Evolutionary conservation across 2,113 vertebrate genomes (phyloP).

Genomic region (Aegotheles bennettii): DNA sequence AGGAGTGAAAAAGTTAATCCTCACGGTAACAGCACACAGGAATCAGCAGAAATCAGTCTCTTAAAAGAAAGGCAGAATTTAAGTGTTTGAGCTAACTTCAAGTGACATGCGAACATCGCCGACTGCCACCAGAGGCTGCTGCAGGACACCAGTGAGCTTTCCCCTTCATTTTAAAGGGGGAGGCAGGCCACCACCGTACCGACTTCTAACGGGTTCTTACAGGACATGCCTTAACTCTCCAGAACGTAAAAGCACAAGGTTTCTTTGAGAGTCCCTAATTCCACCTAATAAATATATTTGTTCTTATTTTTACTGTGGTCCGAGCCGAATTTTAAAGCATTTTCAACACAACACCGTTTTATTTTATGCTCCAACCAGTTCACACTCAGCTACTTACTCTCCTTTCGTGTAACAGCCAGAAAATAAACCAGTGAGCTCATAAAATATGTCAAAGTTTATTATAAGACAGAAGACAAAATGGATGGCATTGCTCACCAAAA

Average conservation of each 20-base stretch:
- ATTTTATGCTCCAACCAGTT: not conserved
- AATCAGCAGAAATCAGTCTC: rapidly evolving
- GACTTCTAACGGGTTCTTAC: rapidly evolving
- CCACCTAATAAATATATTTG: not conserved
- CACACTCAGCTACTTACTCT: not conserved
- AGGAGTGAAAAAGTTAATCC: not conserved
- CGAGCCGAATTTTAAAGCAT: not conserved
- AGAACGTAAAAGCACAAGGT: not conserved
- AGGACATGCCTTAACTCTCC: not conserved
- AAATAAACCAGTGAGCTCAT: not conserved
- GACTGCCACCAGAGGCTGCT: conserved; percentile 9
- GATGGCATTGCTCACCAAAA: not conserved
- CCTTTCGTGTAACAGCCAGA: not conserved
- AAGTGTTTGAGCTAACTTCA: rapidly evolving
- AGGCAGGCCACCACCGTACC: rapidly evolving
- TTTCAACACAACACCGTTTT: not conserved
- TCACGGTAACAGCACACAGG: not conserved
- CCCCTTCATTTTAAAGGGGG: not conserved
- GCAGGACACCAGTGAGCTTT: not conserved
- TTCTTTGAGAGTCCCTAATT: not conserved
- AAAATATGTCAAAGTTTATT: not conserved
- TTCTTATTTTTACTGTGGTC: not conserved
- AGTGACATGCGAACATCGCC: not conserved
- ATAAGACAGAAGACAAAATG: rapidly evolving
- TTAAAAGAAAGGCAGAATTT: rapidly evolving